These are phyloP conservation scores for Gryllus longicercus DNA, from an alignment of 2,888 invertebrate species.

Conservation along the genomic window DNA sequence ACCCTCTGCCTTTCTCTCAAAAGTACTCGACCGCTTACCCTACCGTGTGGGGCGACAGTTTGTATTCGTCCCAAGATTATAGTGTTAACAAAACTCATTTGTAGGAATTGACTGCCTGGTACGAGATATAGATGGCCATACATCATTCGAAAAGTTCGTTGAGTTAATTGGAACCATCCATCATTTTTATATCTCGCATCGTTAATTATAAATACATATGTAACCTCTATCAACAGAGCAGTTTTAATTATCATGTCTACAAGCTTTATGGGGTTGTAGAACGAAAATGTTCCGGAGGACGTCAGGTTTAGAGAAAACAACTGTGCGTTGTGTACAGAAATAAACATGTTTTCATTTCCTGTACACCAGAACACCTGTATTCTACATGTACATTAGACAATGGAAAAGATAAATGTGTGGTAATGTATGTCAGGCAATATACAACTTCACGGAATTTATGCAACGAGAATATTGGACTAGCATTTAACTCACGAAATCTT, in stretches of 20 bases:
- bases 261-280: neutral
- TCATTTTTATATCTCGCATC: neutral
- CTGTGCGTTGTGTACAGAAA: neutral
- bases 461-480: no score
- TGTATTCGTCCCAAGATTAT: neutral
- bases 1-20: no score
- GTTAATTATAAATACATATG: conserved; percentile 10
- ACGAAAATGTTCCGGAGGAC: neutral
- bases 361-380: neutral
- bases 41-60: neutral
- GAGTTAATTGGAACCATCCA: neutral
- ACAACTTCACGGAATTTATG: no score
- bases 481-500: no score
- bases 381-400: neutral
- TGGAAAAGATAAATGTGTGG: neutral
- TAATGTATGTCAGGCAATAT: no score
- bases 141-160: neutral
- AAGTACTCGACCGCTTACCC: no score
- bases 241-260: neutral
- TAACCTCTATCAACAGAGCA: neutral
- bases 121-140: neutral
- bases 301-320: neutral
- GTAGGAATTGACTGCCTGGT: neutral
- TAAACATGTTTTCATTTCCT: neutral
- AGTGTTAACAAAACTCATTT: conserved; percentile 1